These are phyloP conservation scores for Exocentrus adspersus DNA, from an alignment of 2,888 invertebrate genomes.

Conservation along the genomic window DNA sequence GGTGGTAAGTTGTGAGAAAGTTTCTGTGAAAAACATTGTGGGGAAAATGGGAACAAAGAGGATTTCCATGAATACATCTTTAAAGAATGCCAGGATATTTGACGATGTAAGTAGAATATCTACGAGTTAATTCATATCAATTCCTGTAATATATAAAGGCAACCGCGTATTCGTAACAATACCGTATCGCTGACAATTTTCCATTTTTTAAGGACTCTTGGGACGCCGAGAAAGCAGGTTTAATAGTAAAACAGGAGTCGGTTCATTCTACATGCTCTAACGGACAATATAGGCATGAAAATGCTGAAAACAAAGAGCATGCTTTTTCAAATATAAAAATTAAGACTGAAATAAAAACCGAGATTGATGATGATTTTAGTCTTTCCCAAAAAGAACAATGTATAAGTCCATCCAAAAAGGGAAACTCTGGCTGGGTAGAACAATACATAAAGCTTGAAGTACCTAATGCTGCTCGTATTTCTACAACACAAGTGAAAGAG, in stretches of 20 bases:
- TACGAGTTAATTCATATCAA: too few relatives aligned
- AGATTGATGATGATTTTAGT: neutral
- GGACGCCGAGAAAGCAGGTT: constrained; percentile 40
- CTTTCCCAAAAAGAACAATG: neutral
- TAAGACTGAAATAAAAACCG: constrained; percentile 3
- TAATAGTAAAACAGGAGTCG: constrained; percentile 28
- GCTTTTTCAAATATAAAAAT: neutral
- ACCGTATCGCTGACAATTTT: neutral
- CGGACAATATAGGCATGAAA: neutral
- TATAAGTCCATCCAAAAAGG: neutral
- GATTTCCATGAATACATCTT: constrained; percentile 53
- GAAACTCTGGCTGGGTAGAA: neutral
- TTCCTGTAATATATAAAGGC: too few relatives aligned
- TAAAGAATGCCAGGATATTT: constrained; percentile 56
- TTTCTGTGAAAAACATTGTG: too few relatives aligned
- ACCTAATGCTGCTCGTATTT: neutral
- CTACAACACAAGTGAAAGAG: neutral
- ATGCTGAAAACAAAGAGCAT: neutral
- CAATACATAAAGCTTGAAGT: neutral
- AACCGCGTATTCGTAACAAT: too few relatives aligned
- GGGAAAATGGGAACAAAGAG: constrained; percentile 3
- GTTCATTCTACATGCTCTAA: neutral
- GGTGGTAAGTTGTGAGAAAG: too few relatives aligned
- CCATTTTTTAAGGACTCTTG: constrained; percentile 48
- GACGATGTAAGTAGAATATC: constrained; percentile 54